A percentile compares a stretch with the other conserved stretches of the same genome.
Evolutionary conservation across 2,797 vertebrate species (phyloP).

Genomic region (Carduelis carduelis): DNA sequence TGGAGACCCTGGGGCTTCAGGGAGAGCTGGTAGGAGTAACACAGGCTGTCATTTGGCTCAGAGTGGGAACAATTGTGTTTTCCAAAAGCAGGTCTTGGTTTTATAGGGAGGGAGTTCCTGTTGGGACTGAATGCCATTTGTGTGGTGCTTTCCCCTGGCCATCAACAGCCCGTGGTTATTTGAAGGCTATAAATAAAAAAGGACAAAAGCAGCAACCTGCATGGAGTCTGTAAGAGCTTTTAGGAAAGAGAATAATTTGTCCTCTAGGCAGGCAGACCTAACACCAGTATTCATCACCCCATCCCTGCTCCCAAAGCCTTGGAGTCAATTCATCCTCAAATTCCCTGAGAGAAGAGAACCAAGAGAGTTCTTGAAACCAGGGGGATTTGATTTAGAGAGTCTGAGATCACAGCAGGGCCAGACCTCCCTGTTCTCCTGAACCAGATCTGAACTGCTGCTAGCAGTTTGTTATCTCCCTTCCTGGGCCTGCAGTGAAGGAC

Average conservation of each 20-base stretch:
- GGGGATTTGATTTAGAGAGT: neutral
- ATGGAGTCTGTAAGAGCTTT: constrained; percentile 1
- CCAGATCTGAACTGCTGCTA: neutral
- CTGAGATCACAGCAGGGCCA: neutral
- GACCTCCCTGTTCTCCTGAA: neutral
- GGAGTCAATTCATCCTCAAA: neutral
- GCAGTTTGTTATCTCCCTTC: neutral
- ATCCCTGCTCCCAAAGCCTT: neutral
- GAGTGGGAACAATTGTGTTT: constrained; percentile 8
- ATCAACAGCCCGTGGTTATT: neutral
- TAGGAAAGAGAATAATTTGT: neutral
- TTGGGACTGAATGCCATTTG: constrained; percentile 7
- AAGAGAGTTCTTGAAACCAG: neutral
- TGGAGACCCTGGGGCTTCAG: neutral
- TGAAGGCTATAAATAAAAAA: constrained; percentile 50
- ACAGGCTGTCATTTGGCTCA: constrained; percentile 27
- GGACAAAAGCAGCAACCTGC: constrained; percentile 42
- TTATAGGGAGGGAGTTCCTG: neutral
- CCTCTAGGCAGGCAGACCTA: neutral
- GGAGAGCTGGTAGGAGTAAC: neutral
- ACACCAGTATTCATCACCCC: neutral
- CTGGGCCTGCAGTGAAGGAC: neutral
- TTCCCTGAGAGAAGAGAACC: neutral
- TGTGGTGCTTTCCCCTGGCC: neutral
- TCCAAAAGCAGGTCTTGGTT: constrained; percentile 2